Evolutionary conservation across 2,113 vertebrate species (phyloP).

Genomic region (Siniperca knerii): DNA sequence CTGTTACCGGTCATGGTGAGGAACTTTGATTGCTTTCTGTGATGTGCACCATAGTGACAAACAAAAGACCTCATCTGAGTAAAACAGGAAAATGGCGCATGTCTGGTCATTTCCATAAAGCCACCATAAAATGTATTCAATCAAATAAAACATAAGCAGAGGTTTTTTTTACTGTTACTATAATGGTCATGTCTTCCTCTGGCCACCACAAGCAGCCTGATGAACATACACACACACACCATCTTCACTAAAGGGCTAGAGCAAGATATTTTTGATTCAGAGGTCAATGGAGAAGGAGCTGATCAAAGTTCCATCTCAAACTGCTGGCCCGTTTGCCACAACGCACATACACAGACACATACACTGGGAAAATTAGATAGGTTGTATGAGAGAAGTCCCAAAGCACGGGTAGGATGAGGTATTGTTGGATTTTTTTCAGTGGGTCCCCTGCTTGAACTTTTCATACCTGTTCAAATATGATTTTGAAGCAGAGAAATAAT

Average conservation of each 20-base stretch:
- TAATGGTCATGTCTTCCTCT: slow-evolving; percentile 58
- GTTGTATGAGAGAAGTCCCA: slow-evolving; percentile 20
- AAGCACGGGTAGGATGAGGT: background rate
- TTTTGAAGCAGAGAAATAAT: background rate
- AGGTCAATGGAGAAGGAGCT: slow-evolving; percentile 40
- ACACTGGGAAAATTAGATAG: slow-evolving; percentile 31
- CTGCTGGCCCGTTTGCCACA: background rate
- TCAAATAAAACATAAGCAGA: slow-evolving; percentile 68
- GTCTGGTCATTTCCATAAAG: slow-evolving; percentile 65
- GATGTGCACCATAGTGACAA: slow-evolving; percentile 47
- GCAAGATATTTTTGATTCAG: slow-evolving; percentile 48
- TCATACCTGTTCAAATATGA: background rate
- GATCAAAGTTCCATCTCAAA: slow-evolving; percentile 57
- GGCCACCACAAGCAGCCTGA: slow-evolving; percentile 22
- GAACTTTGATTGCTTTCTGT: slow-evolving; percentile 58
- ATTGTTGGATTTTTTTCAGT: slow-evolving; percentile 11
- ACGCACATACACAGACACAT: slow-evolving; percentile 17
- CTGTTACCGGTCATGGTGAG: slow-evolving; percentile 43
- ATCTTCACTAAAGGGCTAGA: slow-evolving; percentile 22
- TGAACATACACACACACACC: slow-evolving; percentile 35
- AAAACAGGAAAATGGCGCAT: slow-evolving; percentile 60
- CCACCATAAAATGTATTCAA: slow-evolving; percentile 64
- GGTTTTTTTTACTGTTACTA: slow-evolving; percentile 44
- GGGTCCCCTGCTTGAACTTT: background rate
- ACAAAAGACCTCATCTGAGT: slow-evolving; percentile 60